Conservation (phyloP, 2,113 vertebrate genomes). For the Procapra przewalskii region DNA sequence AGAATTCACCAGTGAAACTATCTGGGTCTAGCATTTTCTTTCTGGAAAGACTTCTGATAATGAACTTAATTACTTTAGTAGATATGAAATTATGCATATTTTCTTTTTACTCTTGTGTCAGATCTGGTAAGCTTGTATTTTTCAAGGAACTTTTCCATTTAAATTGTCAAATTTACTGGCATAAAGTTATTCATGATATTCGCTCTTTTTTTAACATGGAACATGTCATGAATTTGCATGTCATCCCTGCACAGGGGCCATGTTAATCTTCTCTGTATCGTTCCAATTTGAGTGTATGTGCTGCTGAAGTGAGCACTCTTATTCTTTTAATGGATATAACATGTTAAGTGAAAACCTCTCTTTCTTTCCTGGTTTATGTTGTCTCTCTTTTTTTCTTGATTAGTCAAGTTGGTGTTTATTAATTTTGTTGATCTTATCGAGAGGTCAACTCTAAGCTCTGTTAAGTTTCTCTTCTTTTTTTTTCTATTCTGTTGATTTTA, state of each 20-base stretch:
- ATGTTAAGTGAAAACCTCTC: neutral
- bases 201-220: neutral
- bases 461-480: neutral
- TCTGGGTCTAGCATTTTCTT: neutral
- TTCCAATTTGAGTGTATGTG: neutral
- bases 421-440: neutral
- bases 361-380: neutral
- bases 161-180: neutral
- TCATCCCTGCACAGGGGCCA: neutral
- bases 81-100: neutral
- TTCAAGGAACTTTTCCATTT: neutral
- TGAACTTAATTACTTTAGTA: neutral
- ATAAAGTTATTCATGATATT: neutral
- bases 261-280: neutral
- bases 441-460: neutral
- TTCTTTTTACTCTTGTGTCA: neutral
- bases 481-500: conserved; percentile 14
- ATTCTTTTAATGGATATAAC: neutral
- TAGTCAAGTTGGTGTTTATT: neutral
- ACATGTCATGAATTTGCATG: neutral
- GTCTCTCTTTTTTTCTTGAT: neutral
- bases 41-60: neutral
- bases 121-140: neutral
- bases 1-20: neutral
- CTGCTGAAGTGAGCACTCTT: neutral